Conservation (phyloP, 92 coral and sea anemone species). For the Palythoa caribaeorum region DNA sequence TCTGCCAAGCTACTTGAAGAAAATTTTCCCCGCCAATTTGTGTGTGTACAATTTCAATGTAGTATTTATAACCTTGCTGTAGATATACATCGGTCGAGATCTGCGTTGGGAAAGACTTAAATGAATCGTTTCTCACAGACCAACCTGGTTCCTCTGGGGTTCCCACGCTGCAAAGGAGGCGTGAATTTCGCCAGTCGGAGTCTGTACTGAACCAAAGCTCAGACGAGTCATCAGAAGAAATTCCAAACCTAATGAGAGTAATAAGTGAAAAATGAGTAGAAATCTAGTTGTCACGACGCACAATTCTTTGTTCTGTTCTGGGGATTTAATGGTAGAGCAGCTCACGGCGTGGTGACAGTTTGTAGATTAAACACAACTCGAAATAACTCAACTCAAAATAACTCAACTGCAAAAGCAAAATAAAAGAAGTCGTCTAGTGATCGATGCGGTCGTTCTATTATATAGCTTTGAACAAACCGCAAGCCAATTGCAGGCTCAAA, state of each 20-base stretch:
- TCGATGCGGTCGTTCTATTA: too few species aligned
- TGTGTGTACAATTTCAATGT: conserved; percentile 68
- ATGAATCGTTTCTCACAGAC: conserved; percentile 2
- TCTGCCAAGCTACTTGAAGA: conserved; percentile 74
- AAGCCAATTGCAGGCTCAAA: too few species aligned
- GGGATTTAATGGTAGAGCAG: too few species aligned
- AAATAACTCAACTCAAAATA: too few species aligned
- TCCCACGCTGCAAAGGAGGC: conserved; percentile 60
- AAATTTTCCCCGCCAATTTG: conserved; percentile 42
- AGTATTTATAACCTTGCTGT: conserved; percentile 54
- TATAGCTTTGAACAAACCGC: too few species aligned
- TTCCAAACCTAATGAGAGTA: conserved; percentile 16
- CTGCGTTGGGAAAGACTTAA: conserved; percentile 28
- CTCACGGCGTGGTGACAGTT: too few species aligned
- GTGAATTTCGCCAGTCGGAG: conserved; percentile 52
- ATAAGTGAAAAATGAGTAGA: background rate
- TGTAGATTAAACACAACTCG: too few species aligned
- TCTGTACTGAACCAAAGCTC: conserved; percentile 57
- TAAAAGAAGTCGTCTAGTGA: too few species aligned
- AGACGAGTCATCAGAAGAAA: conserved; percentile 38
- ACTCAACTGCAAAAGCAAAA: too few species aligned
- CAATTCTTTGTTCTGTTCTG: too few species aligned
- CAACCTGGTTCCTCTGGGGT: background rate
- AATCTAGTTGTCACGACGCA: too few species aligned
- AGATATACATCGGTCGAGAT: conserved; percentile 61